Evolutionary conservation across 2,797 vertebrate genomes (phyloP).

Genomic region (Hydrophis major): DNA sequence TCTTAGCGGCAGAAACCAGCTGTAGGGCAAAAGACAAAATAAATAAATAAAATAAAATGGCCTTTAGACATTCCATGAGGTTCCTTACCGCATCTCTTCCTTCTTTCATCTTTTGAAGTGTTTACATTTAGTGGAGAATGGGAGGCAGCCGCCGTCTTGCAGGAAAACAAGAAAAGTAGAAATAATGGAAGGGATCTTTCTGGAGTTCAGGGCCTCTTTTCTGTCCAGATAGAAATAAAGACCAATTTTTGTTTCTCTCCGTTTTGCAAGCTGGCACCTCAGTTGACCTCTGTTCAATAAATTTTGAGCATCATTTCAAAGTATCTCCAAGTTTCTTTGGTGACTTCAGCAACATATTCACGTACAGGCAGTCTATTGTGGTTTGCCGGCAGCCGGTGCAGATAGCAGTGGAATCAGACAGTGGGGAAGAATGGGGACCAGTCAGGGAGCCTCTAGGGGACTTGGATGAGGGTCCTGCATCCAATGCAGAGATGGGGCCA

Average conservation of each 20-base stretch:
- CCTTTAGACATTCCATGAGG: not conserved
- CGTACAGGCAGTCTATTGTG: not conserved
- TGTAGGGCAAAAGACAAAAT: not conserved
- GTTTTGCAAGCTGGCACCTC: not conserved
- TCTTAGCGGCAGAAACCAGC: not conserved
- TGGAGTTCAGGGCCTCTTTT: fast-evolving
- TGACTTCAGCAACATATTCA: not conserved
- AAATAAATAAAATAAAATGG: no score
- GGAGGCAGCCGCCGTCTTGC: not conserved
- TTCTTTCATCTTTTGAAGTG: not conserved
- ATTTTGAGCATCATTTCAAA: not conserved
- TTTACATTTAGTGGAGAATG: not conserved
- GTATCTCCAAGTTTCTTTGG: not conserved
- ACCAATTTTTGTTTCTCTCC: not conserved
- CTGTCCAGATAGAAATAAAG: not conserved
- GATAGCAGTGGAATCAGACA: no score
- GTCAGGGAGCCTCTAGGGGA: no score
- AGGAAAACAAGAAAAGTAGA: not conserved
- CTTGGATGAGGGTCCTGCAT: no score
- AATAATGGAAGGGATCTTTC: not conserved
- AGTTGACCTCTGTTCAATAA: not conserved
- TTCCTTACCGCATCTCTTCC: not conserved
- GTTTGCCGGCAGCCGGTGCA: no score
- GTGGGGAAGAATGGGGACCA: no score
- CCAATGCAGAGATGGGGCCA: no score